phyloP scores from a whole-genome alignment of 2,888 invertebrate genomes.

The Cephus spinipes region DNA sequence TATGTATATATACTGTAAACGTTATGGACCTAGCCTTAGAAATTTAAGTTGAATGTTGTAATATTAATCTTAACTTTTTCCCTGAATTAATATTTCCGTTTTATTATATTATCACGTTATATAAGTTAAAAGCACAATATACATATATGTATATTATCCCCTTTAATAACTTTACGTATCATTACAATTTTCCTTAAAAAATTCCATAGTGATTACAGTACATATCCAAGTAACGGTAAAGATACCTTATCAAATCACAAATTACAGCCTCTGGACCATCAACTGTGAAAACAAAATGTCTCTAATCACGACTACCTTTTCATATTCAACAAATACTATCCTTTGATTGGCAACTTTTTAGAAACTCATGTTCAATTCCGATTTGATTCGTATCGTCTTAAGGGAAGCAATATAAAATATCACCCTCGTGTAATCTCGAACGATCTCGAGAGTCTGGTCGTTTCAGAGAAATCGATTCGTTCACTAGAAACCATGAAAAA shows the following conservation, averaged over 20 bases:
- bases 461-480: neutral
- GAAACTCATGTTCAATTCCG: neutral
- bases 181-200: neutral
- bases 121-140: neutral
- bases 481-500: neutral
- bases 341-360: neutral
- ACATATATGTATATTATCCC: constrained; percentile 20
- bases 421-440: neutral
- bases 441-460: neutral
- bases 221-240: neutral
- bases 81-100: neutral
- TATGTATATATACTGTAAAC: neutral
- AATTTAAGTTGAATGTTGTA: too few species aligned
- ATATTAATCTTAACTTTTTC: neutral
- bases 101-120: neutral
- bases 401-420: neutral
- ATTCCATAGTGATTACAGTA: neutral
- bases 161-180: constrained; percentile 4
- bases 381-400: neutral
- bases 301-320: neutral
- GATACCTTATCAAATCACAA: neutral
- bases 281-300: neutral
- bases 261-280: neutral
- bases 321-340: neutral
- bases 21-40: neutral